phyloP scores from a whole-genome alignment of 2,113 vertebrate species.

The Apteryx mantelli region DNA sequence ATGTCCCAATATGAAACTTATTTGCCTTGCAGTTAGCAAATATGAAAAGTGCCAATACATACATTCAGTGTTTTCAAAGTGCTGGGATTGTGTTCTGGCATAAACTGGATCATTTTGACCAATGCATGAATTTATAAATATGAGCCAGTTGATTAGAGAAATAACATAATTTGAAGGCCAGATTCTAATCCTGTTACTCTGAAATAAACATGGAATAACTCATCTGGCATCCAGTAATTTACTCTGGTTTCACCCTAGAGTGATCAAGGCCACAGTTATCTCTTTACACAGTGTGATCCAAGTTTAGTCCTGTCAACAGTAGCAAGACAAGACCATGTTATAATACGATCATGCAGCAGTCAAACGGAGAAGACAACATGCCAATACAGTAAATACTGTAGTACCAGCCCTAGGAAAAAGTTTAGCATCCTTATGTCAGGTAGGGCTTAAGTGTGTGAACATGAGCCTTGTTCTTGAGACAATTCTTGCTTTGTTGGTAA shows the following conservation, averaged over 20 bases:
- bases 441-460: not conserved
- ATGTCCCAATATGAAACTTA: conserved; percentile 62
- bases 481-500: conserved; percentile 40
- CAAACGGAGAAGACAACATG: conserved; percentile 24
- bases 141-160: not conserved
- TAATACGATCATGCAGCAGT: not conserved
- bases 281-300: not conserved
- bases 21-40: conserved; percentile 58
- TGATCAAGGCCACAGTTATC: conserved; percentile 22
- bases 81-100: conserved; percentile 1
- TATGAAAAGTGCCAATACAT: conserved; percentile 29
- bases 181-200: not conserved
- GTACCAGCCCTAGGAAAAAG: not conserved
- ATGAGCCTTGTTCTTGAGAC: not conserved
- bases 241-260: not conserved
- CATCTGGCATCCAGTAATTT: not conserved
- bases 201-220: conserved; percentile 23
- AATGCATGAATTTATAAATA: not conserved
- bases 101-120: conserved; percentile 17
- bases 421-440: conserved; percentile 28
- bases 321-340: not conserved
- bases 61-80: not conserved
- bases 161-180: not conserved
- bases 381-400: conserved; percentile 27
- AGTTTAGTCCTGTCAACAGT: conserved; percentile 25